These are phyloP conservation scores for Temnothorax nylanderi DNA, from an alignment of 1,140 invertebrate genomes.

Conservation along the genomic window DNA sequence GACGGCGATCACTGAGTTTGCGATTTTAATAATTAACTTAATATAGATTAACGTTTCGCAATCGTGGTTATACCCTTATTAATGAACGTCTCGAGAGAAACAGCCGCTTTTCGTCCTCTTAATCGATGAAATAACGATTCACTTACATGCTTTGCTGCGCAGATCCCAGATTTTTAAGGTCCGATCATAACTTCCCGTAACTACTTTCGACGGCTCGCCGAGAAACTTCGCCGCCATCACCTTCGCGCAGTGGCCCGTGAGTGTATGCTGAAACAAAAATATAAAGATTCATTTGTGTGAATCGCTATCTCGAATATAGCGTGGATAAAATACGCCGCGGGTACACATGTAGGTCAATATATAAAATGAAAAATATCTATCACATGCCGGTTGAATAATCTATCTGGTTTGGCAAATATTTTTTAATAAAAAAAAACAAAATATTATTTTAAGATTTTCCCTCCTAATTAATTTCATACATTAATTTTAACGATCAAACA, in stretches of 20 bases:
- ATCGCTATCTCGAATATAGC: not conserved
- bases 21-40: slow-evolving; percentile 7
- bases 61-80: not conserved
- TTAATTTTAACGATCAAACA: not conserved
- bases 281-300: slow-evolving; percentile 30
- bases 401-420: not conserved
- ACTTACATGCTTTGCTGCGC: slow-evolving; percentile 96
- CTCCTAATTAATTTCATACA: not conserved
- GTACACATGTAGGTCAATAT: not conserved
- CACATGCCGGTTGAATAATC: not conserved
- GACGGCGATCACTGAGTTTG: not conserved
- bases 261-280: slow-evolving; percentile 93
- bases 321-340: not conserved
- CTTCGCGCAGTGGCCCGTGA: slow-evolving; percentile 98
- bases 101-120: not conserved
- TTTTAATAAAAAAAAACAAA: not conserved
- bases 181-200: slow-evolving; percentile 97
- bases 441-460: not conserved
- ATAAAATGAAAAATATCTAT: not conserved
- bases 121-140: slow-evolving; percentile 38
- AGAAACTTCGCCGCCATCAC: slow-evolving; percentile 97
- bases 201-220: slow-evolving; percentile 94
- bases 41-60: not conserved
- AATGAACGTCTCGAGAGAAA: not conserved
- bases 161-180: slow-evolving; percentile 99